Conservation (phyloP, 1,140 invertebrate species). For the Ceratina calcarata region DNA sequence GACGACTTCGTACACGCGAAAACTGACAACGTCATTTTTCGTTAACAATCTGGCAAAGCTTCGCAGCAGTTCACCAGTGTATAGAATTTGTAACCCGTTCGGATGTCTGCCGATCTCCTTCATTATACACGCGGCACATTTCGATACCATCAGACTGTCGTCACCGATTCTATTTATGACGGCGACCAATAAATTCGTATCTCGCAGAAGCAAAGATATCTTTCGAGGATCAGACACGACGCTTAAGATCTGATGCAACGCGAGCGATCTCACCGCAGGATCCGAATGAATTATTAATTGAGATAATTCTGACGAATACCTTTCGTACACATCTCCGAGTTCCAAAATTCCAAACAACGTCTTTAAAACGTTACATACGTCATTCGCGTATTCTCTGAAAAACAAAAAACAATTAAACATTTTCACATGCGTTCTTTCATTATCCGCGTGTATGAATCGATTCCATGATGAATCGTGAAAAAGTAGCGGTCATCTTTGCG, state of each 20-base stretch:
- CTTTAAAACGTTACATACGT: slow-evolving; percentile 78
- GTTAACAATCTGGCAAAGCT: slow-evolving; percentile 70
- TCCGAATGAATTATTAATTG: slow-evolving; percentile 75
- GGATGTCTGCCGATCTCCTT: slow-evolving; percentile 78
- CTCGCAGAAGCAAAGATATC: slow-evolving; percentile 77
- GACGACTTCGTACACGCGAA: slow-evolving; percentile 83
- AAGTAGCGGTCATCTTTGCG: not conserved
- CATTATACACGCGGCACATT: slow-evolving; percentile 82
- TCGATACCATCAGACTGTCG: slow-evolving; percentile 82
- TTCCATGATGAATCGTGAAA: not conserved
- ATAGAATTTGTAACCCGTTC: slow-evolving; percentile 75
- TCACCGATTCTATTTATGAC: slow-evolving; percentile 82
- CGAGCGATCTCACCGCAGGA: slow-evolving; percentile 69
- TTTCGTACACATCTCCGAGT: slow-evolving; percentile 72
- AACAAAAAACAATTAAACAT: slow-evolving; percentile 5
- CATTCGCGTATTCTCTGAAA: slow-evolving; percentile 76
- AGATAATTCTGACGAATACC: slow-evolving; percentile 73
- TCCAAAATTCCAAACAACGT: slow-evolving; percentile 72
- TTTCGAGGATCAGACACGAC: slow-evolving; percentile 68
- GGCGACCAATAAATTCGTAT: slow-evolving; percentile 81
- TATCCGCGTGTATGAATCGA: not conserved
- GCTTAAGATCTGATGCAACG: slow-evolving; percentile 75
- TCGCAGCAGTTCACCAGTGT: slow-evolving; percentile 61
- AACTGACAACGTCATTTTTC: slow-evolving; percentile 68
- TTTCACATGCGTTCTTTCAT: not conserved